These are phyloP conservation scores for Drosophila yakuba DNA, from an alignment of 1,140 invertebrate species.

Conservation along the genomic window DNA sequence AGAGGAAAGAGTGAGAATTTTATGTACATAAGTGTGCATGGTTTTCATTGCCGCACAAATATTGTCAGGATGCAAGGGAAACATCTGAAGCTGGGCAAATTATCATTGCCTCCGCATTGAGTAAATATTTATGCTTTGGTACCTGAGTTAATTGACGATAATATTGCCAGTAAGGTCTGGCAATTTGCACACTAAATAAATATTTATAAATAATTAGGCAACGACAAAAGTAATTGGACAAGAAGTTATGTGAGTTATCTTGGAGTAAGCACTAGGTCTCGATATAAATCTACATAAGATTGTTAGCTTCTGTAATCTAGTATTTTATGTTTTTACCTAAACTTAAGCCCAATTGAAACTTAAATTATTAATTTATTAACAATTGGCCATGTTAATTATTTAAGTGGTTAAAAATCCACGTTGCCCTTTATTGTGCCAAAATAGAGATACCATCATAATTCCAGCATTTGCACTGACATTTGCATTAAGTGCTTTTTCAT, in stretches of 20 bases:
- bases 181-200: constrained; percentile 25
- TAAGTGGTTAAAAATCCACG: background rate
- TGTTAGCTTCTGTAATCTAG: background rate
- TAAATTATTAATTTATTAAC: background rate
- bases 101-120: constrained; percentile 8
- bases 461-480: constrained; percentile 37
- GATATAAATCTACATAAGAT: too few species aligned
- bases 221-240: background rate
- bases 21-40: constrained; percentile 13
- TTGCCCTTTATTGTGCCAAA: background rate
- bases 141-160: constrained; percentile 28
- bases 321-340: background rate
- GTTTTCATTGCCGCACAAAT: constrained; percentile 13
- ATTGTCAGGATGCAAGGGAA: background rate
- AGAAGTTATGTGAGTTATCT: background rate
- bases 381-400: background rate
- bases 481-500: constrained; percentile 59
- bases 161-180: constrained; percentile 8
- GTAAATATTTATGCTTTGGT: constrained; percentile 32
- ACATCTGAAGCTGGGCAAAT: background rate
- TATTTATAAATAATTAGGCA: constrained; percentile 38
- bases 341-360: too few species aligned
- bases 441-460: constrained; percentile 9
- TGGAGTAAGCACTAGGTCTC: background rate
- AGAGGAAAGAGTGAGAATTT: background rate